Conservation (phyloP, 2,888 invertebrate genomes). For the Fragum whitleyi region DNA sequence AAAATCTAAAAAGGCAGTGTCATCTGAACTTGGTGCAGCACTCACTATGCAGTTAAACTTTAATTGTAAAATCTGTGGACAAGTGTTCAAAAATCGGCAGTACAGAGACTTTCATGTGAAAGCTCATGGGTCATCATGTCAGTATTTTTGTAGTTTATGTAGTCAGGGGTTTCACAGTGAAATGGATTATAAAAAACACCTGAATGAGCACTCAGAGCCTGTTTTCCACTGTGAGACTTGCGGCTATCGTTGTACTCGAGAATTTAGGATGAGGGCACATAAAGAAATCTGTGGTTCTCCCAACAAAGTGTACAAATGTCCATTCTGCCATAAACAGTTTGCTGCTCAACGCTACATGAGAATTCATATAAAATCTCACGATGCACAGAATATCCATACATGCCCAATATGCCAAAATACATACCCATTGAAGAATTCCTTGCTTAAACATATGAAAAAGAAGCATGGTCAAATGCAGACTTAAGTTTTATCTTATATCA, state of each 20-base stretch:
- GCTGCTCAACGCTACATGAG: slow-evolving; percentile 49
- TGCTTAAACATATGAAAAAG: slow-evolving; percentile 55
- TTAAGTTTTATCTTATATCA: too few relatives aligned
- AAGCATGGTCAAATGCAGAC: slow-evolving; percentile 31
- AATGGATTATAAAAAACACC: slow-evolving; percentile 28
- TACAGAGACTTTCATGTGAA: slow-evolving; percentile 55
- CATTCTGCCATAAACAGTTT: slow-evolving; percentile 53
- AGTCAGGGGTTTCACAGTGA: slow-evolving; percentile 41
- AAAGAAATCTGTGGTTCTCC: slow-evolving; percentile 51
- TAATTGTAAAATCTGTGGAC: slow-evolving; percentile 41
- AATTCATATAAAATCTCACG: slow-evolving; percentile 57
- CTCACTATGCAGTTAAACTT: slow-evolving; percentile 39
- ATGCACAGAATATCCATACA: slow-evolving; percentile 47
- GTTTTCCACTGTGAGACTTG: slow-evolving; percentile 51
- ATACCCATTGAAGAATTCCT: slow-evolving; percentile 54
- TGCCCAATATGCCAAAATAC: slow-evolving; percentile 51
- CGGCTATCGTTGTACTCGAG: slow-evolving; percentile 42
- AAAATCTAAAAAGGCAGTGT: background rate
- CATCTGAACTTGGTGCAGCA: background rate
- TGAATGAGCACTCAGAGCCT: slow-evolving; percentile 36
- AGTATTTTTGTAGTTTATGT: slow-evolving; percentile 39
- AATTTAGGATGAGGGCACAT: slow-evolving; percentile 51
- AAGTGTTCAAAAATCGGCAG: slow-evolving; percentile 50
- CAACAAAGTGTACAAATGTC: slow-evolving; percentile 42
- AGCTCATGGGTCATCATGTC: slow-evolving; percentile 30